Base-by-base conservation (phyloP, 2,888 invertebrate genomes). In the Nomada fabriciana region DNA sequence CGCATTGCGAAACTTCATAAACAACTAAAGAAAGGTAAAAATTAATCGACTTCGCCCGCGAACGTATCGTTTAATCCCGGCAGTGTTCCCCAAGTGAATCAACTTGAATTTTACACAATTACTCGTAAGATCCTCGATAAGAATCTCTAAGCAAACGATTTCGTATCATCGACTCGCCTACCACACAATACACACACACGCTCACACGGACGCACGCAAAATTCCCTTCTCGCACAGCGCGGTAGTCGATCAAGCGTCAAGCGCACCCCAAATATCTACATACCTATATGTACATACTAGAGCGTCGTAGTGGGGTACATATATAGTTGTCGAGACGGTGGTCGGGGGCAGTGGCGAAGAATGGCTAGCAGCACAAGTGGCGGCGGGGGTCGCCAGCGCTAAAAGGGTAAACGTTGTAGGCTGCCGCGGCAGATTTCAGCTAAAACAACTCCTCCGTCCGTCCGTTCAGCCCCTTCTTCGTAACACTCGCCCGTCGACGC, bases 361-460 rank as follows among this genome's bases (percentile, higher is more conserved):
- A 87, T 87, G 74, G 84, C 69, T 72, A 70, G 63, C 71, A 42
- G 64, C 76, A 61, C 55, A 83, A 87, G 83, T 75, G 81, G 77
- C 77, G 29, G 75, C 50, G 64, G 76, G 77, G 82, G 71, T 68
- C 64, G 69, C 79, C 52, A 64, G 63, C 72, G 70, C 88, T 90
- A 86, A 90, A 90, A 89, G 88, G 88, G 90, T 90, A 88, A 90
- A 88, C 88, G 90, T 88, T 89, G 86, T 85, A 84, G 83, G 79
- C 82, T 76, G 77, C 80, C 75, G 74, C 55, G 78, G 80, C 78
- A 81, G 84, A 86, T 89, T 87, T 87, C 76, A 80, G 83, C 85
- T 89, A 88, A 88, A 89, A 86, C 89, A 89, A 89, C 88, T 86
- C 82, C 82, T 83, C 85, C 89, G 84, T 89, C 83, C 85, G 85